Percentiles rank a stretch among this genome's conserved stretches.
Evolutionary conservation across 2,113 vertebrate species (phyloP).

Genomic region (Solenodon paradoxus): DNA sequence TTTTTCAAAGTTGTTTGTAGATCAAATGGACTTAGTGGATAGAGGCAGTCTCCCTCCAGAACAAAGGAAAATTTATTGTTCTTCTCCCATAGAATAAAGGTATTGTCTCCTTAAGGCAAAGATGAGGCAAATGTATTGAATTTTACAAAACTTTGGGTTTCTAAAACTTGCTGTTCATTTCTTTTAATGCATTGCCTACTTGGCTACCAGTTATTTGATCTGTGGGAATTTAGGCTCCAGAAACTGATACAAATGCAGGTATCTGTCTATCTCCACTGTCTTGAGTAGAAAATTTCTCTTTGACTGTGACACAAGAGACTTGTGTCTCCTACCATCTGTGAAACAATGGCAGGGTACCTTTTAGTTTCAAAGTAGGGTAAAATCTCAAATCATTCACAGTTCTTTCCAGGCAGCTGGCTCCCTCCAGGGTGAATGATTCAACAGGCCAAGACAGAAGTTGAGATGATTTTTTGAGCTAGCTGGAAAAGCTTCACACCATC

Average conservation of each 20-base stretch:
- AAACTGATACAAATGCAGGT: background rate
- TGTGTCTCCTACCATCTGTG: background rate
- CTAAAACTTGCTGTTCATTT: background rate
- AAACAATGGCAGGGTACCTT: background rate
- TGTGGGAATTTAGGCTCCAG: background rate
- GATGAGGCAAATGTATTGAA: background rate
- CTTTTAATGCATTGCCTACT: background rate
- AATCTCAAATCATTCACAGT: background rate
- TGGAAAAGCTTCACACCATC: background rate
- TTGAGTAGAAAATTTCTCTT: background rate
- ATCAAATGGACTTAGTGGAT: background rate
- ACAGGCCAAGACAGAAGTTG: background rate
- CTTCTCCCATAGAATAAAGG: background rate
- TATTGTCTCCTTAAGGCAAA: background rate
- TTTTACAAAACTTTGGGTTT: background rate
- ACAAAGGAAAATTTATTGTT: background rate
- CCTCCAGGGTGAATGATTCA: background rate
- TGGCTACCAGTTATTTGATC: background rate
- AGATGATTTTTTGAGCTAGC: background rate
- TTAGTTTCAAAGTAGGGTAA: background rate
- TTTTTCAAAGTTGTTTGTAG: constrained; percentile 39
- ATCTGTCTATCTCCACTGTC: background rate
- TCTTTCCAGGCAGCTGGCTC: background rate
- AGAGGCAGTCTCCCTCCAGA: background rate
- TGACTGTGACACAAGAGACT: background rate